Percentiles rank a stretch among this genome's conserved stretches.
phyloP scores from a whole-genome alignment of 2,797 vertebrate species.

The Ctenopoma multispine region DNA sequence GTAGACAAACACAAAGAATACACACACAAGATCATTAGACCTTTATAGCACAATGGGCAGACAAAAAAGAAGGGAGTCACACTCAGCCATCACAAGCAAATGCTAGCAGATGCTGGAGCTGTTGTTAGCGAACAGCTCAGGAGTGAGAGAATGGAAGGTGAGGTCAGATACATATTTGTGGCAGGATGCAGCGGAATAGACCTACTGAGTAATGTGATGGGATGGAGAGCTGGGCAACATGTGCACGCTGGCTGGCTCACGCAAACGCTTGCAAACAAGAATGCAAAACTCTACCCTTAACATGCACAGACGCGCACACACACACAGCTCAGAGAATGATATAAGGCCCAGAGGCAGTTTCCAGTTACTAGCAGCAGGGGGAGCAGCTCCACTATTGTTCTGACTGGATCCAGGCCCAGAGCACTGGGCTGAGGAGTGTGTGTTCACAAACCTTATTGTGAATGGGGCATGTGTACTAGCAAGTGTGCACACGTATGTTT shows the following conservation, averaged over 20 bases:
- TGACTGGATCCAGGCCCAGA: slow-evolving; percentile 66
- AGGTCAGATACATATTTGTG: slow-evolving; percentile 75
- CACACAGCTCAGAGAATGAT: slow-evolving; percentile 51
- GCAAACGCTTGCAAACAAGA: slow-evolving; percentile 36
- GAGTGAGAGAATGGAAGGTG: slow-evolving; percentile 69
- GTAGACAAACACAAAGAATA: slow-evolving; percentile 9
- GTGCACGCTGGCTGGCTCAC: slow-evolving; percentile 31
- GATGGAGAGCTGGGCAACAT: slow-evolving; percentile 27
- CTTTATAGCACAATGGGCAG: slow-evolving; percentile 86
- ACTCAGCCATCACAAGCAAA: slow-evolving; percentile 73
- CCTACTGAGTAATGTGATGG: slow-evolving; percentile 62
- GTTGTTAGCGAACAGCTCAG: slow-evolving; percentile 45
- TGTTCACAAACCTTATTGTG: background rate
- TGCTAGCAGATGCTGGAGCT: slow-evolving; percentile 68
- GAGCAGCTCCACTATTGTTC: slow-evolving; percentile 97
- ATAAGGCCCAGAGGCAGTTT: slow-evolving; percentile 82
- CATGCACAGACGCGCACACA: slow-evolving; percentile 12
- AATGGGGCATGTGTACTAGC: slow-evolving; percentile 13
- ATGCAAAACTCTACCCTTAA: slow-evolving; percentile 15
- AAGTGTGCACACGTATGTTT: slow-evolving; percentile 18
- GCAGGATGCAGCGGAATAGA: slow-evolving; percentile 67
- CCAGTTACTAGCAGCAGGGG: slow-evolving; percentile 92
- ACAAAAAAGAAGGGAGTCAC: slow-evolving; percentile 75
- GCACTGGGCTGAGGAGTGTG: slow-evolving; percentile 43
- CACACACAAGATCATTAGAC: slow-evolving; percentile 86